phyloP scores from a whole-genome alignment of 2,797 vertebrate genomes.

The Oceanodroma leucorhoa region DNA sequence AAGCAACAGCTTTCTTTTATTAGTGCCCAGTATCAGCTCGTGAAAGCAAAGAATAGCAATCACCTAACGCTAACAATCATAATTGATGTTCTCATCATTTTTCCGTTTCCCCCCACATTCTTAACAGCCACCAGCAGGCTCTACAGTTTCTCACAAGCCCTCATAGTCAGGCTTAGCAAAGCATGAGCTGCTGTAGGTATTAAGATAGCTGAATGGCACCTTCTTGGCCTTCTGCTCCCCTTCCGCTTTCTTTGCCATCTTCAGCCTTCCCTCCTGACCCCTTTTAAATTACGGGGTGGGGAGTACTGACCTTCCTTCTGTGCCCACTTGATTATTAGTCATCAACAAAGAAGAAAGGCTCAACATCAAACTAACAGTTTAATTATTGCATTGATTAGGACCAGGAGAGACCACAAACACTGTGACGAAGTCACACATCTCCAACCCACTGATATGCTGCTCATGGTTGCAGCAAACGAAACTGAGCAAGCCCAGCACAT shows the following conservation, averaged over 20 bases:
- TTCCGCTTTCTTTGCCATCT: neutral
- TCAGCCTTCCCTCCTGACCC: neutral
- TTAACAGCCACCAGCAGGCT: neutral
- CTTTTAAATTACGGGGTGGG: neutral
- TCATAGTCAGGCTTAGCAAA: neutral
- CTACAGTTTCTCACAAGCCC: neutral
- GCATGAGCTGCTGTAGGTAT: neutral
- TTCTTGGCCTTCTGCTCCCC: neutral
- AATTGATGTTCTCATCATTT: neutral
- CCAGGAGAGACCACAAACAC: neutral
- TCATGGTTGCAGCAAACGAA: neutral
- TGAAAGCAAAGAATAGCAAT: neutral
- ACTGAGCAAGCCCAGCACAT: neutral
- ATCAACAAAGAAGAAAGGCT: neutral
- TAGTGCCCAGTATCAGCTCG: neutral
- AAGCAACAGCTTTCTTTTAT: neutral
- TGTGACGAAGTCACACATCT: neutral
- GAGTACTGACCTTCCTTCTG: neutral
- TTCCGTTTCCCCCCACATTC: neutral
- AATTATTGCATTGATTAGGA: neutral
- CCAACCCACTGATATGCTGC: accelerated
- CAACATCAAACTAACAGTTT: neutral
- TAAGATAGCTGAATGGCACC: neutral
- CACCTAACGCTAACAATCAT: neutral
- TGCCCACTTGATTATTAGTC: neutral